Evolutionary conservation across 2,888 invertebrate genomes (phyloP).

Genomic region (Drosophila histrio): DNA sequence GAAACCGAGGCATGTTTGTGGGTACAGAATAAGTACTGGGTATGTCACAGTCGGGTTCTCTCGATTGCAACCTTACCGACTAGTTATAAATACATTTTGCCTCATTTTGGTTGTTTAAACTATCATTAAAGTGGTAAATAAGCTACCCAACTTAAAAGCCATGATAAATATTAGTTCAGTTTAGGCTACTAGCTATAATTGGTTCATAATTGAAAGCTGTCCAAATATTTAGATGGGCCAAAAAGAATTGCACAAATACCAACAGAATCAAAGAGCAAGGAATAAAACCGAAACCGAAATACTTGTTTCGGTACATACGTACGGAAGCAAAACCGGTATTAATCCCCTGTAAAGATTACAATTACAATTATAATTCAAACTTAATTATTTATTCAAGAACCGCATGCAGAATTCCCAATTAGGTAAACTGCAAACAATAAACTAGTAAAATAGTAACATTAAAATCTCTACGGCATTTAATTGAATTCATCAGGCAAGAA

Average conservation of each 20-base stretch:
- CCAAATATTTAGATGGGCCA: conserved; percentile 40
- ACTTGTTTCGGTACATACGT: no score
- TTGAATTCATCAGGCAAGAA: conserved; percentile 47
- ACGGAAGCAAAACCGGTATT: no score
- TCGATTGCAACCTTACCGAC: no score
- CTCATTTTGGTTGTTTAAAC: conserved; percentile 46
- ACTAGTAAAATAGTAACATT: conserved; percentile 20
- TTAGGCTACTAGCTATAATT: conserved; percentile 54
- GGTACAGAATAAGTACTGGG: no score
- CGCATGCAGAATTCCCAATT: conserved; percentile 31
- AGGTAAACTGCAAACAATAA: conserved; percentile 24
- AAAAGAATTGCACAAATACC: conserved; percentile 1
- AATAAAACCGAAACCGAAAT: no score
- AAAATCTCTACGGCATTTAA: conserved; percentile 28
- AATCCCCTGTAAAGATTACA: no score
- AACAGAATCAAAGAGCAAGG: no score
- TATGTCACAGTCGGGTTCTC: no score
- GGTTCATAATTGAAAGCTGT: conserved; percentile 57
- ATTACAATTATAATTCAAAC: background rate
- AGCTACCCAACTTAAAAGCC: conserved; percentile 55
- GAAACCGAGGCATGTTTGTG: no score
- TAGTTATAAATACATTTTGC: conserved; percentile 7
- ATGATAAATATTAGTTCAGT: conserved; percentile 57
- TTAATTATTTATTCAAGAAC: conserved; percentile 9
- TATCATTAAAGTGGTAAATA: conserved; percentile 46